Conservation (phyloP, 2,888 invertebrate genomes). For the Trimorus sp. region DNA sequence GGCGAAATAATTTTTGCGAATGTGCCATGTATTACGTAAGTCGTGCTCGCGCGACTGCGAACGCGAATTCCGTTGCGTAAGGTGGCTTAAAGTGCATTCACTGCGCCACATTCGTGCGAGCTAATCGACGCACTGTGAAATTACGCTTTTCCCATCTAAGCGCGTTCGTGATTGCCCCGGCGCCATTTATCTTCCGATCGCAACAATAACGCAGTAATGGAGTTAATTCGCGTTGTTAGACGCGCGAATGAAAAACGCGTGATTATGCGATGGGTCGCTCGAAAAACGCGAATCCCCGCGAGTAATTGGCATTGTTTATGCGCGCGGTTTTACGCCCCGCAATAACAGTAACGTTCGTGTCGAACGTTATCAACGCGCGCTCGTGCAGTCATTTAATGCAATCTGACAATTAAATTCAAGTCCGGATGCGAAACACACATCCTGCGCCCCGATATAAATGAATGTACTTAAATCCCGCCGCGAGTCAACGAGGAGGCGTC, state of each 20-base stretch:
- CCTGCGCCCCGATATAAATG: slow-evolving; percentile 32
- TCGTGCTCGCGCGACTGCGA: slow-evolving; percentile 10
- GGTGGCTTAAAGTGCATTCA: slow-evolving; percentile 9
- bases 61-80: slow-evolving; percentile 28
- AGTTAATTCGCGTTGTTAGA: slow-evolving; percentile 1
- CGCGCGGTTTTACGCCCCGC: slow-evolving; percentile 13
- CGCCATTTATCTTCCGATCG: slow-evolving; percentile 6
- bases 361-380: slow-evolving; percentile 23
- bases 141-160: slow-evolving; percentile 23
- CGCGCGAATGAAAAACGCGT: slow-evolving; percentile 10
- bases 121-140: slow-evolving; percentile 22
- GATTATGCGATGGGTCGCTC: slow-evolving; percentile 7
- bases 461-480: slow-evolving; percentile 28
- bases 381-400: slow-evolving; percentile 25
- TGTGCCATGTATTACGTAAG: slow-evolving; percentile 6
- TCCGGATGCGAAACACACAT: slow-evolving; percentile 28
- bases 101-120: slow-evolving; percentile 3
- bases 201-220: slow-evolving; percentile 9
- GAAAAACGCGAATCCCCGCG: slow-evolving; percentile 16
- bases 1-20: slow-evolving; percentile 3
- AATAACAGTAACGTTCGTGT: slow-evolving; percentile 33
- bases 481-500: slow-evolving; percentile 7
- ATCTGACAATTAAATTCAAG: slow-evolving; percentile 34
- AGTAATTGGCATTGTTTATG: slow-evolving; percentile 28
- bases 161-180: slow-evolving; percentile 14